phyloP scores from a whole-genome alignment of 2,888 invertebrate genomes.

The Oasisia sp. region DNA sequence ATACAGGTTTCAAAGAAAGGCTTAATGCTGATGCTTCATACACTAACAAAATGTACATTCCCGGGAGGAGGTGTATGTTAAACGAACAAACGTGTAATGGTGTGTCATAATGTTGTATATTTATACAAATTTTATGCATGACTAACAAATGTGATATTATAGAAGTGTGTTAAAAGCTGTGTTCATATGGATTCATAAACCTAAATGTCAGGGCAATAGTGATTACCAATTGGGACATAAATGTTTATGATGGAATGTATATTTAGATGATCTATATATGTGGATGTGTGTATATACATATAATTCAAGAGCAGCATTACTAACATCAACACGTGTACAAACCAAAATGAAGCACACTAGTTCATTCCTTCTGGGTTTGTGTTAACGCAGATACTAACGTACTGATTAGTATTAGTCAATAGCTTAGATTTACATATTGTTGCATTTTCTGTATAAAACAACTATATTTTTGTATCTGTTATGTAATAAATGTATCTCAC shows the following conservation, averaged over 20 bases:
- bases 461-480: slow-evolving; percentile 2
- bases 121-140: background rate
- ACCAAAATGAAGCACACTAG: background rate
- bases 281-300: background rate
- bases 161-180: background rate
- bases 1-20: background rate
- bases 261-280: background rate
- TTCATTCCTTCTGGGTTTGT: background rate
- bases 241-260: background rate
- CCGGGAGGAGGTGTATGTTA: background rate
- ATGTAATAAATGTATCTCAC: slow-evolving; percentile 5
- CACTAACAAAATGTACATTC: background rate
- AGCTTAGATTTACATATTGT: background rate
- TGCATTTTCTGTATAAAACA: slow-evolving; percentile 3
- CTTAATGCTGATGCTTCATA: background rate
- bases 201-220: background rate
- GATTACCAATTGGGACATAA: background rate
- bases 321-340: background rate
- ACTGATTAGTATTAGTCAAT: slow-evolving; percentile 6
- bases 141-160: background rate
- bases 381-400: background rate
- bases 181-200: background rate
- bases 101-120: background rate
- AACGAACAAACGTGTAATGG: background rate
- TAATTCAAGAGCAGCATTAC: background rate